phyloP scores from a whole-genome alignment of 64 coral and sea anemone genomes.

The Exaiptasia diaphana region DNA sequence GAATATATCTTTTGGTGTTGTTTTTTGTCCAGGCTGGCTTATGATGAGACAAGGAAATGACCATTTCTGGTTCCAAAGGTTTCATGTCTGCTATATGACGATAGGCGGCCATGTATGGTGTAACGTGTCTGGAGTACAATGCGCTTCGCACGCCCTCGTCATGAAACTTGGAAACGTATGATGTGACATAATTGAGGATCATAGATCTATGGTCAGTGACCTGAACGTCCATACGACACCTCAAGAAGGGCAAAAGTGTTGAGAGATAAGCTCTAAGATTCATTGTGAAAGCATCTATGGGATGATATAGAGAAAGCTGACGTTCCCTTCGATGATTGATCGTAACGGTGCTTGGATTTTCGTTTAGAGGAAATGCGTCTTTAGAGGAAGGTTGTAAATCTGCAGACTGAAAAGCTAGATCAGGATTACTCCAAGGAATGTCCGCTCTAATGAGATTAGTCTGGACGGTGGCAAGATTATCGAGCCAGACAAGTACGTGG shows the following conservation, averaged over 20 bases:
- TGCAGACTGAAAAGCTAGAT: background rate
- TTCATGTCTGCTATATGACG: background rate
- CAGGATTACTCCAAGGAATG: conserved; percentile 1
- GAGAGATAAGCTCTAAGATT: conserved; percentile 36
- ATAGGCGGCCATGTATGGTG: background rate
- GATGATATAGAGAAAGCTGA: background rate
- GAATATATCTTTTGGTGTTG: background rate
- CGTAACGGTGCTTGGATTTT: background rate
- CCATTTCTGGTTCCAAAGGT: conserved; percentile 41
- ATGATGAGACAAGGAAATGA: background rate
- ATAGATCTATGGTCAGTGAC: conserved; percentile 2
- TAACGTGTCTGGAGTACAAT: conserved; percentile 1
- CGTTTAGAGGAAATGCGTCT: background rate
- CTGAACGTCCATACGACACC: conserved; percentile 45
- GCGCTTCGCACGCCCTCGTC: background rate
- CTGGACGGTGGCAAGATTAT: background rate
- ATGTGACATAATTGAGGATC: conserved; percentile 30
- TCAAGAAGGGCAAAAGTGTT: background rate
- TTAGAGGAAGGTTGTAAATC: conserved; percentile 22
- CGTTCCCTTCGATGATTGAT: accelerated
- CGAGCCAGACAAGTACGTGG: conserved; percentile 58
- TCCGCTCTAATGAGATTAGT: background rate
- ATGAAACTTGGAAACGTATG: conserved; percentile 42
- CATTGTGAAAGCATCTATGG: background rate
- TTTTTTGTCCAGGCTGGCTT: conserved; percentile 26